phyloP scores from a whole-genome alignment of 2,113 vertebrate genomes.

The Channa argus region DNA sequence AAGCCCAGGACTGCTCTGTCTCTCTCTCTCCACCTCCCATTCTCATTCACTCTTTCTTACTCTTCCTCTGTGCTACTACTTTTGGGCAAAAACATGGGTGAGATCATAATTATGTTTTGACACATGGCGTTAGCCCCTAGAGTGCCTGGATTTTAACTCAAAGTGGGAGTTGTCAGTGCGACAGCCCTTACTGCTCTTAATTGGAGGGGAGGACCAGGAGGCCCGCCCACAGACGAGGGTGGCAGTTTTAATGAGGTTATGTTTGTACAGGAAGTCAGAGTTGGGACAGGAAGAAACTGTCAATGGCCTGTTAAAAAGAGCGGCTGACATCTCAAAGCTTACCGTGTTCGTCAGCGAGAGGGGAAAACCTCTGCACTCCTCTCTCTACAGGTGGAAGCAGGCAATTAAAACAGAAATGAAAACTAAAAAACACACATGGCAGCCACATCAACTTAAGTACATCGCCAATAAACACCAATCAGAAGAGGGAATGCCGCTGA shows the following conservation, averaged over 20 bases:
- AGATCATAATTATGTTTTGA: slow-evolving; percentile 84
- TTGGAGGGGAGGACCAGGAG: slow-evolving; percentile 82
- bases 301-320: slow-evolving; percentile 80
- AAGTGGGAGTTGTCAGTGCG: slow-evolving; percentile 81
- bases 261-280: slow-evolving; percentile 81
- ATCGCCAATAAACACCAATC: slow-evolving; percentile 67
- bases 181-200: slow-evolving; percentile 82
- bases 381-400: slow-evolving; percentile 79
- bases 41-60: slow-evolving; percentile 35
- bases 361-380: slow-evolving; percentile 68
- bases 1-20: slow-evolving; percentile 46
- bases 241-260: slow-evolving; percentile 85
- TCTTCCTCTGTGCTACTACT: slow-evolving; percentile 51
- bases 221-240: slow-evolving; percentile 78
- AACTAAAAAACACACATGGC: slow-evolving; percentile 61
- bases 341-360: slow-evolving; percentile 74
- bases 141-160: slow-evolving; percentile 79
- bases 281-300: slow-evolving; percentile 84
- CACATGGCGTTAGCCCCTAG: slow-evolving; percentile 79
- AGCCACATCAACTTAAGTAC: slow-evolving; percentile 52
- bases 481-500: slow-evolving; percentile 58
- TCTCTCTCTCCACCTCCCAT: slow-evolving; percentile 10
- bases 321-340: slow-evolving; percentile 79
- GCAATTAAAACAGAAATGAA: slow-evolving; percentile 79
- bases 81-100: slow-evolving; percentile 75